Percentiles rank a stretch among this genome's conserved stretches.
These are phyloP conservation scores for Conomelus anceps DNA, from an alignment of 2,888 invertebrate genomes.

Conservation along the genomic window DNA sequence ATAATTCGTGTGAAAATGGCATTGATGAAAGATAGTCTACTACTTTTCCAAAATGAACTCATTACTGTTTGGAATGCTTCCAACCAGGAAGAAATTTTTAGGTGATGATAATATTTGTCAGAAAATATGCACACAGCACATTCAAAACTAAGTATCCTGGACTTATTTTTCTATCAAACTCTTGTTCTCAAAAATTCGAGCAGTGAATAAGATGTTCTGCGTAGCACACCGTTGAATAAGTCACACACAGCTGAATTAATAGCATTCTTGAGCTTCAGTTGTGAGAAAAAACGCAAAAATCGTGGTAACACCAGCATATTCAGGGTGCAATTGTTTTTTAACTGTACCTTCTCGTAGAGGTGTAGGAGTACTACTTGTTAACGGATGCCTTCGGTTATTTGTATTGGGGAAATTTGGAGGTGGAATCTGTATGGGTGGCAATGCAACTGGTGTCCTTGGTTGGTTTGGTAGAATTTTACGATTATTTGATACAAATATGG, in stretches of 20 bases:
- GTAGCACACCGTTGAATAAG: not conserved
- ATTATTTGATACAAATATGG: not conserved
- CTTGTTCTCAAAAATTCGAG: not conserved
- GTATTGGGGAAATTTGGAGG: not conserved
- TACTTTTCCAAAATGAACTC: too few relatives aligned
- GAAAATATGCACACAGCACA: not conserved
- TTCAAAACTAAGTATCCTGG: too few relatives aligned
- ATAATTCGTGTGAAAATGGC: too few relatives aligned
- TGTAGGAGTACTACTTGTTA: not conserved
- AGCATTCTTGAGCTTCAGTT: not conserved
- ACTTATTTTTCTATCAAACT: too few relatives aligned
- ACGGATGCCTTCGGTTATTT: not conserved
- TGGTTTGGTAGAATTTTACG: not conserved
- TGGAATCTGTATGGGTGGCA: conserved; percentile 27
- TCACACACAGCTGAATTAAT: not conserved
- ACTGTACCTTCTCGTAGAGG: conserved; percentile 9
- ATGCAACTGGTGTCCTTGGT: conserved; percentile 21
- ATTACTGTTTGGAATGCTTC: too few relatives aligned
- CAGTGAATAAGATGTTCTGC: not conserved
- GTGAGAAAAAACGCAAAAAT: not conserved
- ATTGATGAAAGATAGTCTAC: too few relatives aligned
- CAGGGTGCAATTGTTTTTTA: not conserved
- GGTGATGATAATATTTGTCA: too few relatives aligned
- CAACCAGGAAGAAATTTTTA: too few relatives aligned
- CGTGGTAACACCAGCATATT: not conserved